Conservation (phyloP, 2,113 vertebrate species). For the Lasiurus cinereus region DNA sequence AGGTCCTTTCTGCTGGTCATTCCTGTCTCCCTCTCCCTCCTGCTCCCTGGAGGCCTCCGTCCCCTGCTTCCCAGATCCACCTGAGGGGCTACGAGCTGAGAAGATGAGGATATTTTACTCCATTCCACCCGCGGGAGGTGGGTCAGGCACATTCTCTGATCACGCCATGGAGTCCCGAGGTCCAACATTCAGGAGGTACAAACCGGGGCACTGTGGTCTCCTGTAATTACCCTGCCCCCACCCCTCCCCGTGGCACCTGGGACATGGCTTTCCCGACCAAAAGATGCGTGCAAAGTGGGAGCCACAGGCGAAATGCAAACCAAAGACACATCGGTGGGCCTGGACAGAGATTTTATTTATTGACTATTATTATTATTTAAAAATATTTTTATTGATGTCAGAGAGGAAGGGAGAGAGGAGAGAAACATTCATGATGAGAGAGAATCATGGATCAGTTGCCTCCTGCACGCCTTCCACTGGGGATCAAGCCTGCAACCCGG, state of each 20-base stretch:
- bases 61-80: not conserved
- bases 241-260: not conserved
- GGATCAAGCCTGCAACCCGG: too few species aligned
- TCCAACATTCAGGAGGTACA: not conserved
- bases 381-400: too few species aligned
- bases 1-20: not conserved
- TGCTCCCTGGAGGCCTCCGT: not conserved
- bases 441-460: too few species aligned
- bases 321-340: not conserved
- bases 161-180: too few species aligned
- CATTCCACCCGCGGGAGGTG: accelerated
- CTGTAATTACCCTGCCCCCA: not conserved
- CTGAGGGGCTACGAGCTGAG: not conserved
- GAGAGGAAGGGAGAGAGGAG: too few species aligned
- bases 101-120: not conserved
- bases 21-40: not conserved
- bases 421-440: too few species aligned
- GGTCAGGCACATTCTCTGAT: not conserved
- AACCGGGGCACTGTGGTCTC: too few species aligned
- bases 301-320: not conserved
- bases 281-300: accelerated
- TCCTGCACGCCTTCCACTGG: too few species aligned
- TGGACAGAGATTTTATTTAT: not conserved
- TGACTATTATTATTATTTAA: too few species aligned
- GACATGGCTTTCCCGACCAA: not conserved